These are phyloP conservation scores for Hassar affinis DNA, from an alignment of 2,113 vertebrate genomes.

Conservation along the genomic window DNA sequence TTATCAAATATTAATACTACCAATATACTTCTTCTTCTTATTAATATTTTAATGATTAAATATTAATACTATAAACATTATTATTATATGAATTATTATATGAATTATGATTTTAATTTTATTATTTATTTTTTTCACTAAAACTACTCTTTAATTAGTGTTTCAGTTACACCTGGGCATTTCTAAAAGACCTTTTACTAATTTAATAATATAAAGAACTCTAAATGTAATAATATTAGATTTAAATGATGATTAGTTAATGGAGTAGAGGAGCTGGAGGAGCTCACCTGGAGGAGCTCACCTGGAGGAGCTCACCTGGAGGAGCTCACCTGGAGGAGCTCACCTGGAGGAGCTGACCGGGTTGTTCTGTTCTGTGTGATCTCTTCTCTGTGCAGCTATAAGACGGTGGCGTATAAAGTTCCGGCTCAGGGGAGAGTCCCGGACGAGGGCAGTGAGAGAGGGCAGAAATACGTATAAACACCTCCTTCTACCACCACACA, in stretches of 20 bases:
- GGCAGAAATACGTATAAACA: conserved; percentile 55
- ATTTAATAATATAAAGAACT: neutral
- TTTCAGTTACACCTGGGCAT: neutral
- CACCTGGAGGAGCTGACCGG: no score
- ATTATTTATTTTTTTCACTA: neutral
- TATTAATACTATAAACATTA: no score
- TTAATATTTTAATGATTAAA: no score
- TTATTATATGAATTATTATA: no score
- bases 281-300: no score
- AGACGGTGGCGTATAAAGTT: conserved; percentile 80
- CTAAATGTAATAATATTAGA: neutral
- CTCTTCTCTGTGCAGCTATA: conserved; percentile 70
- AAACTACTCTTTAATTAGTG: neutral
- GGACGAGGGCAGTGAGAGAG: conserved; percentile 33
- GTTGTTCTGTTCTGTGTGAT: no score
- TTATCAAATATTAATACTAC: no score
- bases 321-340: no score
- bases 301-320: no score
- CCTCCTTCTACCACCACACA: no score
- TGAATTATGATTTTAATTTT: neutral
- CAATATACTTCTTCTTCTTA: no score
- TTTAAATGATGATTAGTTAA: neutral
- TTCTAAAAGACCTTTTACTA: neutral
- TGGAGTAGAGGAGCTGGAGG: neutral
- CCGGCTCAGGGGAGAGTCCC: conserved; percentile 62